Evolutionary conservation across 2,113 vertebrate genomes (phyloP).

Genomic region (Microcebus murinus): DNA sequence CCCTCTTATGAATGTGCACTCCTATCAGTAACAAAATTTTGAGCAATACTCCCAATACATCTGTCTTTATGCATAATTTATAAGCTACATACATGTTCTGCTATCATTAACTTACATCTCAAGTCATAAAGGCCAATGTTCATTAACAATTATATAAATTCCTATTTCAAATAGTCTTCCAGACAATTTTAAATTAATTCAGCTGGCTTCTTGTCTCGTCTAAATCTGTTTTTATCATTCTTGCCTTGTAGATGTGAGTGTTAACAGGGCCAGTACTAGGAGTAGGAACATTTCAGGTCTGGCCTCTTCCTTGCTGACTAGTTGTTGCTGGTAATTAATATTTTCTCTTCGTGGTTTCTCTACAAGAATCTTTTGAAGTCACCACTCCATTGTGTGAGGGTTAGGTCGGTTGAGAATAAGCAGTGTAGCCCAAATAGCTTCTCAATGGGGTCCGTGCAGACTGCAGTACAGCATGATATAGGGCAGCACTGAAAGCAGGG

Average conservation of each 20-base stretch:
- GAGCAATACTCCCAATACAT: background rate
- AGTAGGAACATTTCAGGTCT: background rate
- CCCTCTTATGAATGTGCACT: background rate
- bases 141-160: background rate
- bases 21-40: background rate
- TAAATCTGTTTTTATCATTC: background rate
- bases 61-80: background rate
- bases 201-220: background rate
- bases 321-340: background rate
- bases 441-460: accelerated
- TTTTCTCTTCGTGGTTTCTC: background rate
- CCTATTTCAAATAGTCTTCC: background rate
- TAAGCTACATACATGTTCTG: background rate
- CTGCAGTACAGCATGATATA: no score
- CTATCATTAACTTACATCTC: background rate
- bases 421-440: background rate
- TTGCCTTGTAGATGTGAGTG: background rate
- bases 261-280: background rate
- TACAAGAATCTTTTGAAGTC: background rate
- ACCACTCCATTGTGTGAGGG: background rate
- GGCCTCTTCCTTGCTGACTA: background rate
- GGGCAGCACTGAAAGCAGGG: background rate
- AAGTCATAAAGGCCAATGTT: background rate
- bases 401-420: background rate
- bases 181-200: background rate